Evolutionary conservation across 2,888 invertebrate species (phyloP), one percentile per base, ranked within the genome.

Genomic region (Atherix ibis): DNA sequence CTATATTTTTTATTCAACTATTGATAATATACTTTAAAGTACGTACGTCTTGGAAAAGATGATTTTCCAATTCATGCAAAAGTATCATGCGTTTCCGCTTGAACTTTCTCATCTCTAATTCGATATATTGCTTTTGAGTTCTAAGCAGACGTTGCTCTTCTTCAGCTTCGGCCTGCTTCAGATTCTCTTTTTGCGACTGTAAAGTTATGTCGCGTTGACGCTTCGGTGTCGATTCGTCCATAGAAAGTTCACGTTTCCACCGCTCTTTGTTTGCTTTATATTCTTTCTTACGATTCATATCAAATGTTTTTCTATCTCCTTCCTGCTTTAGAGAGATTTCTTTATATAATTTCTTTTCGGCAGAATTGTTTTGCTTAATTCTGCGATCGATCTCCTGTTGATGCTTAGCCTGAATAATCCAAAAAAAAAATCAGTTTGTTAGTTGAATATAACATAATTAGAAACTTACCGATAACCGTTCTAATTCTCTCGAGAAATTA

Each of bases 231-330:
- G 84, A 79, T 60, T 89, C 89, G 56, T 89, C 88, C 68, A 84
- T 78, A 30, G 84, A 85, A 43, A 91, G 68, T 55, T 89, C 89
- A 49, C 82, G 73, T 76, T 95, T 97, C 81, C 92, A 89, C 48
- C 89, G 67, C 56, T 97, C 97, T 65, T 95, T 97, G 59, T 84
- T 92, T 32, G 82, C 81, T 67, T 85, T 85, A 67, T 97, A 97
- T 64, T 97, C 94, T 61, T 87, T 84, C 66, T 95, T 91, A 65
- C 92, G 88, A 56, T 87, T 85, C 46, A 81, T 68, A 56, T 85
- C 84, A 58, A 91, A 88, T 41, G 80, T 79, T 58, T 94, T 95
- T 43, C 87, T 71, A 54, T 97, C 95, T 45, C 78, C 76, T 45
- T 94, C 91, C 54, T 97, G 94, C 46, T 84, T 71, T 47, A 76